Conservation (phyloP, 1,140 invertebrate species). For the Heterodera schachtii region DNA sequence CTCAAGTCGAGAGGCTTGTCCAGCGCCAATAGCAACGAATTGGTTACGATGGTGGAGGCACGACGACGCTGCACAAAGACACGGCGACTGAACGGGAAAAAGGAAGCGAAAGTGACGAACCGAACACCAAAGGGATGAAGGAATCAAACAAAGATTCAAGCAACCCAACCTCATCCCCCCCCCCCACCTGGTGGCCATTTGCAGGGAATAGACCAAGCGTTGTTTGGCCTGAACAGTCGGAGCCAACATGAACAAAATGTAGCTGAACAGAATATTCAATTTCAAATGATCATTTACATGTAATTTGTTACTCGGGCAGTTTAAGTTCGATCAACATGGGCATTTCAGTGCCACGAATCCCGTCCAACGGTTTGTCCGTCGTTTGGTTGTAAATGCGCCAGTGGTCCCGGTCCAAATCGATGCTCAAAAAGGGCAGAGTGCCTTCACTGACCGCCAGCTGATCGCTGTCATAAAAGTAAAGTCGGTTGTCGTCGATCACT, state of each 20-base stretch:
- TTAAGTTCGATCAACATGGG: conserved; percentile 43
- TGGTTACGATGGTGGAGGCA: conserved; percentile 6
- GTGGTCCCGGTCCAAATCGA: conserved; percentile 41
- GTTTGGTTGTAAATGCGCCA: conserved; percentile 47
- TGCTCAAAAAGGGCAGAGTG: conserved; percentile 32
- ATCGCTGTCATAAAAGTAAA: conserved; percentile 39
- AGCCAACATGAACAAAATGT: conserved; percentile 39
- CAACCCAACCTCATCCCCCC: no score
- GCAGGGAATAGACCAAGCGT: conserved; percentile 40
- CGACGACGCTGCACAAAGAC: conserved; percentile 39
- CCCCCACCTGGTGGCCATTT: conserved; percentile 17
- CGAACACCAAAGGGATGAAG: no score
- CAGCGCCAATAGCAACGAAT: conserved; percentile 27
- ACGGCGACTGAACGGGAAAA: conserved; percentile 27
- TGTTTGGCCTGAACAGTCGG: conserved; percentile 44
- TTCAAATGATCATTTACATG: background rate
- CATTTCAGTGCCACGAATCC: conserved; percentile 29
- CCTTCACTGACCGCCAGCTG: conserved; percentile 21
- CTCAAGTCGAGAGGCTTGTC: conserved; percentile 35
- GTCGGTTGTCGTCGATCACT: conserved; percentile 33
- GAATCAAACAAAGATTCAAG: no score
- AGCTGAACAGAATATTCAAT: conserved; percentile 9
- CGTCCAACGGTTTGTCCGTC: conserved; percentile 28
- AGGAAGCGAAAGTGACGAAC: background rate
- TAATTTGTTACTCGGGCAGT: conserved; percentile 32